Evolutionary conservation across 2,888 invertebrate species (phyloP).

Genomic region (Macaria notata): DNA sequence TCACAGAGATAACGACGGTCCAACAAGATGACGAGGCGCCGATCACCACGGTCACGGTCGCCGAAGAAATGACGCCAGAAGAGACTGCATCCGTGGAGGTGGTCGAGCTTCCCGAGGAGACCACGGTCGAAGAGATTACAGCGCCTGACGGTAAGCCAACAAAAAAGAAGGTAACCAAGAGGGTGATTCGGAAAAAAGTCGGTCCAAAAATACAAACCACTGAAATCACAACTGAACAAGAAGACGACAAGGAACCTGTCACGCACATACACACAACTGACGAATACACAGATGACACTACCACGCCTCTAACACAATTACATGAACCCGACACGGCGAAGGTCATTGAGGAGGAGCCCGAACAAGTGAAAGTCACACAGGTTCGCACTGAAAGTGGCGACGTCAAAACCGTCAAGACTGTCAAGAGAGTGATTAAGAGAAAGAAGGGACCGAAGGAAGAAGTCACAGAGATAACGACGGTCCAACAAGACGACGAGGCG

Average conservation of each 20-base stretch:
- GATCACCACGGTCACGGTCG: constrained; percentile 24
- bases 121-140: constrained; percentile 41
- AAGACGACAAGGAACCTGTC: constrained; percentile 4
- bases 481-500: constrained; percentile 25
- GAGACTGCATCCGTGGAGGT: constrained; percentile 20
- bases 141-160: constrained; percentile 27
- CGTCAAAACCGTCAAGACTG: constrained; percentile 34
- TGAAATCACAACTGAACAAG: constrained; percentile 4
- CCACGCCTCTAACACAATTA: constrained; percentile 1
- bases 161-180: background rate
- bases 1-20: constrained; percentile 33
- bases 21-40: constrained; percentile 28
- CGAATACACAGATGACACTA: constrained; percentile 1
- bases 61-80: constrained; percentile 46
- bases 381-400: constrained; percentile 36
- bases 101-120: constrained; percentile 44
- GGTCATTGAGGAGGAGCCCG: background rate
- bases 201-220: constrained; percentile 1
- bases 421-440: constrained; percentile 43
- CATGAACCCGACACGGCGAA: background rate
- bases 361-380: background rate
- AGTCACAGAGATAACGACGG: constrained; percentile 38
- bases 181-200: background rate
- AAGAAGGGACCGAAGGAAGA: constrained; percentile 38
- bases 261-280: constrained; percentile 3